phyloP scores from a whole-genome alignment of 2,113 vertebrate genomes.

The Panurus biarmicus region DNA sequence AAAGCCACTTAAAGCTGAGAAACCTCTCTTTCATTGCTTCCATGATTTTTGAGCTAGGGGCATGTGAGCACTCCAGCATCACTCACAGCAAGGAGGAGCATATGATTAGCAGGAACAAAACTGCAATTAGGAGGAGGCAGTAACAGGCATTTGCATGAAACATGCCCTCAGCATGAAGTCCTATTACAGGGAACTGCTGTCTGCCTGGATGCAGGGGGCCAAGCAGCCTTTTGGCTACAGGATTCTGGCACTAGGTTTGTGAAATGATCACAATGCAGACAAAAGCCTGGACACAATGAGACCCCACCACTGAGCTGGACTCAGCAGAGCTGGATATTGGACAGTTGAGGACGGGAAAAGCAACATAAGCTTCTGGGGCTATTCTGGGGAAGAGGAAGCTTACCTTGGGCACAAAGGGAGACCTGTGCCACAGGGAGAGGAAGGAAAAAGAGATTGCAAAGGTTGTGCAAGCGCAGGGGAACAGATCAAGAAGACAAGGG shows the following conservation, averaged over 20 bases:
- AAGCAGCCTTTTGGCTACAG: neutral
- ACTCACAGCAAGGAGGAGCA: neutral
- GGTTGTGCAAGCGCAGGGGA: neutral
- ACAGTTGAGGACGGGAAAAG: neutral
- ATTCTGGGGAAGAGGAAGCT: neutral
- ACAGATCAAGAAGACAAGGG: neutral
- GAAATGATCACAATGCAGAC: neutral
- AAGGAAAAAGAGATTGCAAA: neutral
- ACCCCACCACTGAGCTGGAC: accelerated
- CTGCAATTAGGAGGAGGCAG: neutral
- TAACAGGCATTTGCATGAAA: conserved; percentile 9
- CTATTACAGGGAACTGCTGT: neutral
- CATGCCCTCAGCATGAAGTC: neutral
- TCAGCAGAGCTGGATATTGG: neutral
- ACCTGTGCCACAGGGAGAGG: neutral
- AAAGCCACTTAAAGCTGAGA: neutral
- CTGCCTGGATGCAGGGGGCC: neutral
- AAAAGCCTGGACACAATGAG: accelerated
- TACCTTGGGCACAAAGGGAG: neutral
- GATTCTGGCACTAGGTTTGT: neutral
- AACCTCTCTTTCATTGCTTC: neutral
- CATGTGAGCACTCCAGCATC: neutral
- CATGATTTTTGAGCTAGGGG: neutral
- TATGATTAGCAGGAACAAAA: conserved; percentile 30
- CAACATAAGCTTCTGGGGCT: neutral